A percentile compares a stretch with the other conserved stretches of the same genome.
Evolutionary conservation across 2,888 invertebrate species (phyloP).

Genomic region (Drosophila recens): DNA sequence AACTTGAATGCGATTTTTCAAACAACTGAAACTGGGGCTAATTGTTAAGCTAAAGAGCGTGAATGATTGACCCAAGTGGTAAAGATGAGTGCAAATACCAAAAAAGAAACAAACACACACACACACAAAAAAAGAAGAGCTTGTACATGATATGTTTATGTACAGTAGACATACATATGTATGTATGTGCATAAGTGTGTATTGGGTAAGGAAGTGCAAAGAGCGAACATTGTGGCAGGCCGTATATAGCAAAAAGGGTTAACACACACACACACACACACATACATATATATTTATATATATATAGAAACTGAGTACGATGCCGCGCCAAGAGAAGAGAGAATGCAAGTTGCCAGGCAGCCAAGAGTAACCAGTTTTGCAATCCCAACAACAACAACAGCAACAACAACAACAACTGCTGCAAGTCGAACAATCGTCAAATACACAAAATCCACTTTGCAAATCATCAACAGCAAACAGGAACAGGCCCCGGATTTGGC

Average conservation of each 20-base stretch:
- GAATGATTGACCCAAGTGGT: constrained; percentile 14
- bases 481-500: constrained; percentile 53
- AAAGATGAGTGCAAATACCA: constrained; percentile 10
- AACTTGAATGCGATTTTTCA: not conserved
- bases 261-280: constrained; percentile 4
- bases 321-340: constrained; percentile 4
- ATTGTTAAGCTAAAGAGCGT: constrained; percentile 16
- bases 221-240: constrained; percentile 23
- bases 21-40: constrained; percentile 1
- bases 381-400: constrained; percentile 28
- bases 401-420: constrained; percentile 28
- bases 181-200: constrained; percentile 3
- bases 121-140: not conserved
- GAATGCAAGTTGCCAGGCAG: constrained; percentile 41
- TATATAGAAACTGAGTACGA: not conserved
- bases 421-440: constrained; percentile 77
- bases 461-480: constrained; percentile 72
- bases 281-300: not conserved
- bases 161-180: too few relatives aligned
- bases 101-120: not conserved
- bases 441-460: constrained; percentile 80
- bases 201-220: constrained; percentile 27
- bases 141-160: constrained; percentile 4
- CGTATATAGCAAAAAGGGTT: constrained; percentile 27
- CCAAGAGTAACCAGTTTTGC: constrained; percentile 71